These are phyloP conservation scores for Ptyas mucosa DNA, from an alignment of 2,113 vertebrate genomes.

Conservation along the genomic window DNA sequence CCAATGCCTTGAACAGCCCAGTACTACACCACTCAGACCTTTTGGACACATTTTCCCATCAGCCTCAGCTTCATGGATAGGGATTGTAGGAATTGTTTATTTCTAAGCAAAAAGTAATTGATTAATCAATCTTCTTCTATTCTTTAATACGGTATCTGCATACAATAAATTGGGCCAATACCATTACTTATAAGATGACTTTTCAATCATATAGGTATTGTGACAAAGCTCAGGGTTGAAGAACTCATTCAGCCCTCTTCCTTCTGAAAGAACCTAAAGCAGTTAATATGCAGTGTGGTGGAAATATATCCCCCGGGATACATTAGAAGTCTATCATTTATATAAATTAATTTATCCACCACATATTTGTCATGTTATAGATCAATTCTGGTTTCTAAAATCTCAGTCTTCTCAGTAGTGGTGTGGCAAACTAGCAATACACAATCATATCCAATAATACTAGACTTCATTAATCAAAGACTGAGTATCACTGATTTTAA, in stretches of 20 bases:
- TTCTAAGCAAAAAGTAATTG: background rate
- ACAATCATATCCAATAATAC: background rate
- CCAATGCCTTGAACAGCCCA: background rate
- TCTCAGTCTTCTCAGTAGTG: background rate
- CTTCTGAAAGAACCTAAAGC: background rate
- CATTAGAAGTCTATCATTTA: background rate
- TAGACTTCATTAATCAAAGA: background rate
- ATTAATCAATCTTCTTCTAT: background rate
- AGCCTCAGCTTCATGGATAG: background rate
- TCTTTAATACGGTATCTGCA: background rate
- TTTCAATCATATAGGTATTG: background rate
- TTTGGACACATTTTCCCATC: background rate
- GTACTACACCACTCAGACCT: background rate
- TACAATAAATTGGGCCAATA: background rate
- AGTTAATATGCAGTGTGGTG: background rate
- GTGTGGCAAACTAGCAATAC: conserved; percentile 13
- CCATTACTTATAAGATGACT: background rate
- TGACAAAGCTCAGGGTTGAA: background rate
- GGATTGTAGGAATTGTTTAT: background rate
- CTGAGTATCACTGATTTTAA: background rate
- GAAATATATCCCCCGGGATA: background rate
- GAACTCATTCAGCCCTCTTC: background rate
- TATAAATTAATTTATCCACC: background rate
- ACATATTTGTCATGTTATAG: accelerated
- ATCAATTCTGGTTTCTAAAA: background rate